These are phyloP conservation scores for Chelonia mydas DNA, from an alignment of 2,797 vertebrate species.

Conservation along the genomic window DNA sequence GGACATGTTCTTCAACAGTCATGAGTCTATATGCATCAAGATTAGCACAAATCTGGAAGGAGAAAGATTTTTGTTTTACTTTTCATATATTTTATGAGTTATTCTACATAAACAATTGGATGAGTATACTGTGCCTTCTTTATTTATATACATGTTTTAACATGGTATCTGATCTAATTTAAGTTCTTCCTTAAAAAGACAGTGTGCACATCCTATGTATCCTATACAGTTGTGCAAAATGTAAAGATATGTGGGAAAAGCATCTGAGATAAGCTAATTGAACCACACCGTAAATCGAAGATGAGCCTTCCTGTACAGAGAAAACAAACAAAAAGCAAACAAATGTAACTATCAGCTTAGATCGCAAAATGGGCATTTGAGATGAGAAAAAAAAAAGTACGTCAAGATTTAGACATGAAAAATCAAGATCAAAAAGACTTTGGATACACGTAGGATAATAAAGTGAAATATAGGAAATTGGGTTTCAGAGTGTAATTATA, in stretches of 20 bases:
- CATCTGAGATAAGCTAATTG: not conserved
- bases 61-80: constrained; percentile 22
- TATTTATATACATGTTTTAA: not conserved
- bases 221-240: not conserved
- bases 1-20: constrained; percentile 81
- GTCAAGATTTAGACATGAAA: not conserved
- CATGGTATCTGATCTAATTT: not conserved
- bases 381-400: not conserved
- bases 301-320: not conserved
- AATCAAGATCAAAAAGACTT: not conserved
- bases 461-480: not conserved
- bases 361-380: not conserved
- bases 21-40: constrained; percentile 92
- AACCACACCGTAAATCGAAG: not conserved
- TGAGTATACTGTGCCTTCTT: not conserved
- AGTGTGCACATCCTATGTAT: not conserved
- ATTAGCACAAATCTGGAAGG: constrained; percentile 93
- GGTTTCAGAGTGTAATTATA: not conserved
- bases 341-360: not conserved
- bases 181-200: not conserved
- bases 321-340: not conserved
- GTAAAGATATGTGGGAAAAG: not conserved
- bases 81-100: constrained; percentile 6
- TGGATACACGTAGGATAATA: not conserved
- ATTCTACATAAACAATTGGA: constrained; percentile 3